Evolutionary conservation across 2,113 vertebrate genomes (phyloP).

Genomic region (Rhizomys pruinosus): DNA sequence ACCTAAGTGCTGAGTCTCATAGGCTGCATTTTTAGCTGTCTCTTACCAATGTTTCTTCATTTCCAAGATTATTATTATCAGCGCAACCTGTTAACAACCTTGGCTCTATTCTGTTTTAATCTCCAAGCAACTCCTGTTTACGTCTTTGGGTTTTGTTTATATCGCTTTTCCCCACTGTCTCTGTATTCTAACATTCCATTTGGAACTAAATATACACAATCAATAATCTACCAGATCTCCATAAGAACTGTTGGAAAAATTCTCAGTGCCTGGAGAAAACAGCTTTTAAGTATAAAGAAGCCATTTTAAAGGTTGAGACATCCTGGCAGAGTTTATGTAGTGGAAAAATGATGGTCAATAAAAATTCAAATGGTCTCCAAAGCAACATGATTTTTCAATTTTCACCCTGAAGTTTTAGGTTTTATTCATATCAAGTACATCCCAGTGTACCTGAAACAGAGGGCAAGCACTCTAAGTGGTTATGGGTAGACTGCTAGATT

Average conservation of each 20-base stretch:
- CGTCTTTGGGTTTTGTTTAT: not conserved
- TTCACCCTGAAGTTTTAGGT: not conserved
- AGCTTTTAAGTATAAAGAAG: not conserved
- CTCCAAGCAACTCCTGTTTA: conserved; percentile 15
- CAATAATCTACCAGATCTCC: not conserved
- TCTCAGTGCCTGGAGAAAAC: not conserved
- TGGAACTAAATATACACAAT: not conserved
- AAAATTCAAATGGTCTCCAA: not conserved
- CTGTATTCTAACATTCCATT: not conserved
- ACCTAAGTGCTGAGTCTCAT: no score
- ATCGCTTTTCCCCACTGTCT: not conserved
- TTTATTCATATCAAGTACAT: not conserved
- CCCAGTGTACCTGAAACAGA: not conserved
- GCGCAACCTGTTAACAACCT: not conserved
- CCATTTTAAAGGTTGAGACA: not conserved
- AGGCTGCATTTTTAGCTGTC: not conserved
- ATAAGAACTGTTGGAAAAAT: not conserved
- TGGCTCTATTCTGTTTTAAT: not conserved
- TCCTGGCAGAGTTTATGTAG: no score
- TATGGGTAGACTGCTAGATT: not conserved
- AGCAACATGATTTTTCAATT: not conserved
- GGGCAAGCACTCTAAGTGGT: not conserved
- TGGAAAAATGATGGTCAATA: not conserved
- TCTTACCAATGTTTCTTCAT: not conserved
- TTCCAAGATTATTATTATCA: not conserved